Percentiles rank a stretch among this genome's conserved stretches.
Conservation (phyloP, 2,797 vertebrate species). For the Aplochiton taeniatus region DNA sequence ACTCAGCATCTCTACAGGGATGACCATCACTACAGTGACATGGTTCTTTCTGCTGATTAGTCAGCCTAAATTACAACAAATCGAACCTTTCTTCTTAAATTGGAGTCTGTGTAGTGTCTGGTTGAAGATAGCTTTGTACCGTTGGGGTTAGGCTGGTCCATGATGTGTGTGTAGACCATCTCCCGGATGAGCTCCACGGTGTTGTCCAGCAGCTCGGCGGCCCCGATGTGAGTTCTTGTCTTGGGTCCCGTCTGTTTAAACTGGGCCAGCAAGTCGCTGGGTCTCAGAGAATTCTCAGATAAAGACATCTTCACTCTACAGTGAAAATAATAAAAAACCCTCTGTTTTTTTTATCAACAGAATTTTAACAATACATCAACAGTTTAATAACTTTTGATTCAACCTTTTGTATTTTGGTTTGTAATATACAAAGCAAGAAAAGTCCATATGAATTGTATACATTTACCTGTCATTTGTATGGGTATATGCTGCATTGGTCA, state of each 20-base stretch:
- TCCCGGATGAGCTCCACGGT: slow-evolving; percentile 81
- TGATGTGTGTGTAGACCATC: slow-evolving; percentile 81
- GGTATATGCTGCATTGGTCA: slow-evolving; percentile 74
- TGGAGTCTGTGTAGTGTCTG: no score
- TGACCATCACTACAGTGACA: no score
- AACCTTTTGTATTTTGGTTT: neutral
- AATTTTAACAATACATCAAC: no score
- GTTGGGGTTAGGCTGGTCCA: slow-evolving; percentile 62
- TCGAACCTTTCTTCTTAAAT: no score
- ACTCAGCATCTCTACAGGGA: slow-evolving; percentile 69
- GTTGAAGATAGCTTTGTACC: slow-evolving; percentile 53
- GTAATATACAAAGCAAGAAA: neutral
- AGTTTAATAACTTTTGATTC: no score
- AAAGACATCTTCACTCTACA: slow-evolving; percentile 73
- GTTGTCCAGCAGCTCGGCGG: slow-evolving; percentile 80
- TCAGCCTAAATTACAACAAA: neutral
- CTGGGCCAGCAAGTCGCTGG: slow-evolving; percentile 79
- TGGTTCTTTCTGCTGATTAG: no score
- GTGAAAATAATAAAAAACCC: neutral
- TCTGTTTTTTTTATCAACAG: no score
- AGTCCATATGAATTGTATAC: neutral
- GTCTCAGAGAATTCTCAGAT: slow-evolving; percentile 70
- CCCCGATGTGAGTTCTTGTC: slow-evolving; percentile 70
- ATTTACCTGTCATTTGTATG: slow-evolving; percentile 73
- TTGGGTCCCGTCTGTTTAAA: slow-evolving; percentile 77